These are phyloP conservation scores for Choristoneura rosaceana DNA, from an alignment of 2,888 invertebrate species.

Conservation along the genomic window DNA sequence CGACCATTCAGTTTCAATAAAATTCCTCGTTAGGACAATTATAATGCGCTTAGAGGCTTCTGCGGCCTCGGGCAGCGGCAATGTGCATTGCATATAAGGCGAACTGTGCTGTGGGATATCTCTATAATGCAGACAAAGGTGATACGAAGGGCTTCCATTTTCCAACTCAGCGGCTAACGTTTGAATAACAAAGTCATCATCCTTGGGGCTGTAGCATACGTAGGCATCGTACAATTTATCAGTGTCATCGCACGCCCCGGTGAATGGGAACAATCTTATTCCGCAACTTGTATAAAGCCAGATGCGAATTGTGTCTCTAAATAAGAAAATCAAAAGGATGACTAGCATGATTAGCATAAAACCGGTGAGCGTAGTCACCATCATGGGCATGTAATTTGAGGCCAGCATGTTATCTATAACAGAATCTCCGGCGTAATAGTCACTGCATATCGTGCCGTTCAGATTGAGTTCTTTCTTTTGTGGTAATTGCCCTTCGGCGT, in stretches of 20 bases:
- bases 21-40: slow-evolving; percentile 94
- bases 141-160: slow-evolving; percentile 91
- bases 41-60: slow-evolving; percentile 95
- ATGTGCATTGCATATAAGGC: slow-evolving; percentile 89
- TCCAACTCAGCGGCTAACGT: slow-evolving; percentile 94
- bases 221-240: slow-evolving; percentile 97
- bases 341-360: slow-evolving; percentile 91
- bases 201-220: slow-evolving; percentile 96
- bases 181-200: slow-evolving; percentile 95
- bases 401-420: slow-evolving; percentile 93
- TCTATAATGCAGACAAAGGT: slow-evolving; percentile 95
- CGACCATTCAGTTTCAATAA: slow-evolving; percentile 97
- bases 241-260: slow-evolving; percentile 90
- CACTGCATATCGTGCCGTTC: slow-evolving; percentile 94
- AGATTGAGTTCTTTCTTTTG: slow-evolving; percentile 92
- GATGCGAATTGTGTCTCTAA: slow-evolving; percentile 93
- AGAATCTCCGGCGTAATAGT: slow-evolving; percentile 93
- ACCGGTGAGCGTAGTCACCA: slow-evolving; percentile 91
- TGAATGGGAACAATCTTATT: slow-evolving; percentile 91
- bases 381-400: slow-evolving; percentile 93
- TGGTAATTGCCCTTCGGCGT: slow-evolving; percentile 87
- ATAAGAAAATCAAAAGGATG: slow-evolving; percentile 92
- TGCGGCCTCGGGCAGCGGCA: slow-evolving; percentile 93
- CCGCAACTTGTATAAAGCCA: slow-evolving; percentile 96
- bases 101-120: slow-evolving; percentile 91